Evolutionary conservation across 2,888 invertebrate genomes (phyloP).

Genomic region (Scaptodrosophila latifasciaeformis): DNA sequence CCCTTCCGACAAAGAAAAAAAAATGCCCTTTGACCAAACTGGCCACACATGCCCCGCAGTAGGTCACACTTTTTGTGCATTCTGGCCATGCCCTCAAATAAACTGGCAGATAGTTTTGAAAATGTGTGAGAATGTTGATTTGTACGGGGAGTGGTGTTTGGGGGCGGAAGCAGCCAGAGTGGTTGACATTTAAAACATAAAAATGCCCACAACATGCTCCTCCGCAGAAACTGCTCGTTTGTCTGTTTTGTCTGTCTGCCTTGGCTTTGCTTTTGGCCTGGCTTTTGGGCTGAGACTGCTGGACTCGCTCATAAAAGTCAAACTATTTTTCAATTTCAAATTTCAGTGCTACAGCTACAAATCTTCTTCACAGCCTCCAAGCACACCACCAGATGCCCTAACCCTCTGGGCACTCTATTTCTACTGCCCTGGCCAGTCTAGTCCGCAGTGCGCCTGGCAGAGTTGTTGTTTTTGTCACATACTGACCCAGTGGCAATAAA

Average conservation of each 20-base stretch:
- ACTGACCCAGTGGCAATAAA: constrained; percentile 64
- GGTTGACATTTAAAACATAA: constrained; percentile 11
- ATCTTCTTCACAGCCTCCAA: constrained; percentile 53
- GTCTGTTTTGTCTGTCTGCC: constrained; percentile 14
- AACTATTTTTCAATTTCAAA: constrained; percentile 70
- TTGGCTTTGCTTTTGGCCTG: background rate
- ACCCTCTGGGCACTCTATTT: constrained; percentile 7
- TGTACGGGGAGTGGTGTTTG: constrained; percentile 2
- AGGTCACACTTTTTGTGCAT: constrained; percentile 29
- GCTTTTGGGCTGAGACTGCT: constrained; percentile 12
- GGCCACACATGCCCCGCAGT: constrained; percentile 26
- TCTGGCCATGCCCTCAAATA: no score
- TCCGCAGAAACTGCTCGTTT: constrained; percentile 10
- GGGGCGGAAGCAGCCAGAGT: background rate
- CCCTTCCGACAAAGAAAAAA: background rate
- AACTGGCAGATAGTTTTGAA: no score
- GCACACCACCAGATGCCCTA: constrained; percentile 3
- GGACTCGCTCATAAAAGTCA: constrained; percentile 59
- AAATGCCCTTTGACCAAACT: background rate
- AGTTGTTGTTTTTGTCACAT: constrained; percentile 38
- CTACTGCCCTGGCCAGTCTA: no score
- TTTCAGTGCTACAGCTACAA: constrained; percentile 60
- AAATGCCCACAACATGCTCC: constrained; percentile 28
- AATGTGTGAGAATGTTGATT: no score
- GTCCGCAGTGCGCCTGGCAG: background rate